phyloP scores from a whole-genome alignment of 2,797 vertebrate genomes.

The Falco naumanni region DNA sequence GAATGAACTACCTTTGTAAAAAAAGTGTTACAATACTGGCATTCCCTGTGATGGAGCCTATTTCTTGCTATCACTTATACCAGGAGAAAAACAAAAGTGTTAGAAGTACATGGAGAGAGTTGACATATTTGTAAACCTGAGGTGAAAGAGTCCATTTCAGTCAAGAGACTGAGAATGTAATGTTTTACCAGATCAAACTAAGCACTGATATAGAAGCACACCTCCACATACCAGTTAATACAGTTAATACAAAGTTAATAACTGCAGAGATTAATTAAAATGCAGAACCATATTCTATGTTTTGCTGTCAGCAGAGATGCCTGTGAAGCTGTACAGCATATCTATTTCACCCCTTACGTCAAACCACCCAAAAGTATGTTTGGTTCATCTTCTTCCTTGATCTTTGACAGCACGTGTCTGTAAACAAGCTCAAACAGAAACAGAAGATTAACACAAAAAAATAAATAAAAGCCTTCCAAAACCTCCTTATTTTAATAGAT shows the following conservation, averaged over 20 bases:
- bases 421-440: background rate
- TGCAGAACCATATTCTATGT: background rate
- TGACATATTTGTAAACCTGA: background rate
- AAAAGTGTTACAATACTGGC: background rate
- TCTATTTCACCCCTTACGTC: background rate
- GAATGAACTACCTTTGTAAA: background rate
- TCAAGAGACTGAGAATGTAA: background rate
- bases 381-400: background rate
- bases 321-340: background rate
- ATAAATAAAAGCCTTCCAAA: background rate
- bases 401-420: background rate
- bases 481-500: background rate
- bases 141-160: background rate
- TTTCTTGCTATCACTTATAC: background rate
- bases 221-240: background rate
- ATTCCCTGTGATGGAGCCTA: background rate
- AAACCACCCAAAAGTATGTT: background rate
- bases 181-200: background rate
- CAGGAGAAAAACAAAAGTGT: background rate
- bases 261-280: background rate
- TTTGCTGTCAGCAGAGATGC: background rate
- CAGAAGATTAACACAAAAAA: background rate
- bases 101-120: rapidly evolving
- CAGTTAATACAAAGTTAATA: background rate
- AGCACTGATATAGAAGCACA: background rate